Evolutionary conservation across 2,888 invertebrate genomes (phyloP).

Genomic region (Plemyria rubiginata): DNA sequence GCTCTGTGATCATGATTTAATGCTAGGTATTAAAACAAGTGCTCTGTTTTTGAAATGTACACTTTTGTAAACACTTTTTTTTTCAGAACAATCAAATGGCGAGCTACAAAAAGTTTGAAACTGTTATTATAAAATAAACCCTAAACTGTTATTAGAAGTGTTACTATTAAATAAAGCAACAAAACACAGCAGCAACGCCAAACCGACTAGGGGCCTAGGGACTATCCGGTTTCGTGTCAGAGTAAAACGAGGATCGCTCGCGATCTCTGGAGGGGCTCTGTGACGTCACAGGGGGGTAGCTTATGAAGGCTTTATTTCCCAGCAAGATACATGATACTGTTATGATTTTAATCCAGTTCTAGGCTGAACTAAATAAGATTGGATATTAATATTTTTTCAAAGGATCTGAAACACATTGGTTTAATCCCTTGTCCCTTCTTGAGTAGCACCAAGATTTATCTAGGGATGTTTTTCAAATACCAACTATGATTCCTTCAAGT

Average conservation of each 20-base stretch:
- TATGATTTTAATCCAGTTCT: conserved; percentile 3
- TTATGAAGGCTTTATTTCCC: conserved; percentile 11
- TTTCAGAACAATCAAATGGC: not conserved
- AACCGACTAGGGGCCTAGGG: conserved; percentile 2
- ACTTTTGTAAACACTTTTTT: not conserved
- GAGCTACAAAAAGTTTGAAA: not conserved
- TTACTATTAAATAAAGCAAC: not conserved
- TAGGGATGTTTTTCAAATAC: too few relatives aligned
- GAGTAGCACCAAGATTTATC: too few relatives aligned
- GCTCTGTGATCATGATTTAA: conserved; percentile 6
- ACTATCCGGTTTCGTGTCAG: conserved; percentile 21
- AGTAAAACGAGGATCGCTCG: conserved; percentile 7
- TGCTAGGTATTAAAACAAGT: not conserved
- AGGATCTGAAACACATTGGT: too few relatives aligned
- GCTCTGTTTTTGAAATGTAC: not conserved
- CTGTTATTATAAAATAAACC: too few relatives aligned
- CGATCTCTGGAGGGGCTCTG: conserved; percentile 8
- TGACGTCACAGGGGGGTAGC: conserved; percentile 14
- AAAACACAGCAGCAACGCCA: not conserved
- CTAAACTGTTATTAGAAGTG: not conserved
- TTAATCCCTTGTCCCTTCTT: too few relatives aligned
- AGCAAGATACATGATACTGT: conserved; percentile 7
- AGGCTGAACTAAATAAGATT: not conserved
- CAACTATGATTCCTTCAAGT: too few relatives aligned
- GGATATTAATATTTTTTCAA: too few relatives aligned